Evolutionary conservation across 1,140 invertebrate genomes (phyloP), one percentile per base, ranked within the genome.

Genomic region (Drosophila pectinifera): DNA sequence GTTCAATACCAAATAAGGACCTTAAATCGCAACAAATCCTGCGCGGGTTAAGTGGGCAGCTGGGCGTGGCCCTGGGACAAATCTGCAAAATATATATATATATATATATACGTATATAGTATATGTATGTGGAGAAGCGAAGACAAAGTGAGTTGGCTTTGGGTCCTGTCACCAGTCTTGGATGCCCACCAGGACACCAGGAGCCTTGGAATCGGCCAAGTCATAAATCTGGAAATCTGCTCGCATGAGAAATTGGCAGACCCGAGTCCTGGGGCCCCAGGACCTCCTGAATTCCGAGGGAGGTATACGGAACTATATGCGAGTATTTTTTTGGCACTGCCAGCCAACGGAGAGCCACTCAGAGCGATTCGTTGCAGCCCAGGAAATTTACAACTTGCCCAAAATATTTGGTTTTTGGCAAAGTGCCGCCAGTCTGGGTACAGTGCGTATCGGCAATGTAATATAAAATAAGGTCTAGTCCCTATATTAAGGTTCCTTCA

Each of bases 211-310:
- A n/a, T 26, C 13, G 64, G 55, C 74, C 68, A 53, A 36, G 49
- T 36, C 79, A 85, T 85, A 82, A 82, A 82, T 82, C 53, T 51
- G 31, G 28, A 36, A 61, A 22, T 7, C 51, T 11, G 55, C 58
- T 67, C 41, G 41, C 62, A 61, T 67, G 73, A 85, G 77, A 61
- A 80, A 85, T 84, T 84, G 81, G 81, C 81, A 85, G 67, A 46
- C 39, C 53, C 51, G 26, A 63, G 53, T 53, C 24, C n/a, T 20
- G 42, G 28, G 28, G 22, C 22, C 8, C 8, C 31, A 3, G 34
- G 16, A 11, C 26, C 41, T 14, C 26, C 41, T 10, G 28, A 20
- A 2, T 3, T 20, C 14, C 13, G 1, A 16, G 43, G 34, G 0
- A 22, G 26, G 7, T n/a, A 26, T 28, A 58, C 28, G 5, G 10